Evolutionary conservation across 2,888 invertebrate genomes (phyloP), one percentile per base, ranked within the genome.

Genomic region (Drosophila multiciliata): DNA sequence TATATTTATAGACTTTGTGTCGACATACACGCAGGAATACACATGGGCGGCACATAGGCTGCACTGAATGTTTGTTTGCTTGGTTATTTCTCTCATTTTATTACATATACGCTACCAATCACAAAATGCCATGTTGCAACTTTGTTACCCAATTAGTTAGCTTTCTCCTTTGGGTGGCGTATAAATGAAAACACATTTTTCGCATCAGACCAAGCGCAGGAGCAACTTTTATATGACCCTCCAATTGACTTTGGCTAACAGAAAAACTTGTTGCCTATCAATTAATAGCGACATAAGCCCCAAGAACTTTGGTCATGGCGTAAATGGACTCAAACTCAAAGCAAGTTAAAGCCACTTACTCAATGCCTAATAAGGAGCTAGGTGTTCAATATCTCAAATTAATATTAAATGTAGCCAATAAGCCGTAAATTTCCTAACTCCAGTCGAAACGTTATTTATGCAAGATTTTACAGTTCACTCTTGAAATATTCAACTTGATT

Each of bases 61-160:
- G 40, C 29, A 29, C 33, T 54, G 63, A 53, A 52, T 64, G 75
- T 70, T 78, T 70, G 65, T 73, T 80, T 40, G 66, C 33, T 65
- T 35, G 65, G 72, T 80, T 83, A 86, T 85, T 86, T 88, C 81
- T 79, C 75, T 81, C 71, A 70, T 83, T 89, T 89, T 81, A 83
- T 89, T 85, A 78, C 86, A 74, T 83, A 87, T 89, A 87, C 85
- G 85, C 84, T 73, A 89, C 85, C 83, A 87, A 89, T 90, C 83
- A 82, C 73, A 82, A 83, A 83, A 73, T 79, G 82, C 86, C 87
- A 78, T 83, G 87, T 66, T 82, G 82, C 75, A 90, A 90, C 80
- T 90, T 90, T 91, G 79, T 89, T 90, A 91, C 89, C 89, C 87
- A 90, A 90, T 91, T 90, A 90, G 89, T 90, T 90, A 86, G 83